These are phyloP conservation scores for Silurus asotus DNA, from an alignment of 2,113 vertebrate genomes.

Conservation along the genomic window DNA sequence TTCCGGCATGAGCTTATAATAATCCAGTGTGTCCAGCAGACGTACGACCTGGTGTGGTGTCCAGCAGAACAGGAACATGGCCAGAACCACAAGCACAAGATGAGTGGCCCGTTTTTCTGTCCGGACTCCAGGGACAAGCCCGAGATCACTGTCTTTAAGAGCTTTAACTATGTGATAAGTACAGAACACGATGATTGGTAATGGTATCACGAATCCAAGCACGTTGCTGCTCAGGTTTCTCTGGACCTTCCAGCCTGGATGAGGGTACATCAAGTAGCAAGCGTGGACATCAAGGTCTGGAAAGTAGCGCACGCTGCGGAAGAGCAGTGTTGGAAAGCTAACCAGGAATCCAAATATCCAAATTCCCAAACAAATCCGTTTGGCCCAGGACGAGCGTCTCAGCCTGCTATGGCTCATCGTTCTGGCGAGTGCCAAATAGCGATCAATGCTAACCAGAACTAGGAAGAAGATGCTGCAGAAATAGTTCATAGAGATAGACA, in stretches of 20 bases:
- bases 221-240: constrained; percentile 60
- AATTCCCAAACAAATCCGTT: constrained; percentile 58
- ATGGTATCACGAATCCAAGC: constrained; percentile 65
- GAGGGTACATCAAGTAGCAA: constrained; percentile 67
- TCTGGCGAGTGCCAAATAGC: constrained; percentile 68
- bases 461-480: constrained; percentile 67
- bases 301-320: constrained; percentile 37
- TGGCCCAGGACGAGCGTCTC: constrained; percentile 58
- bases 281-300: constrained; percentile 45
- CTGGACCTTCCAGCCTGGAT: constrained; percentile 56
- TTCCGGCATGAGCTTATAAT: constrained; percentile 44
- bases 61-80: constrained; percentile 82
- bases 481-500: constrained; percentile 68
- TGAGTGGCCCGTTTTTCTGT: constrained; percentile 76
- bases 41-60: constrained; percentile 80
- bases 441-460: constrained; percentile 67
- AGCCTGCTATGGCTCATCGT: constrained; percentile 59
- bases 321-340: constrained; percentile 55
- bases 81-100: constrained; percentile 79
- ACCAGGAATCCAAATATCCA: constrained; percentile 57
- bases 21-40: constrained; percentile 73
- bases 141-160: constrained; percentile 63
- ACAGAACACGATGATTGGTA: constrained; percentile 60
- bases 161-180: constrained; percentile 60
- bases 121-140: constrained; percentile 65